Evolutionary conservation across 2,113 vertebrate genomes (phyloP), one percentile per base, ranked within the genome.

Genomic region (Fulica atra): DNA sequence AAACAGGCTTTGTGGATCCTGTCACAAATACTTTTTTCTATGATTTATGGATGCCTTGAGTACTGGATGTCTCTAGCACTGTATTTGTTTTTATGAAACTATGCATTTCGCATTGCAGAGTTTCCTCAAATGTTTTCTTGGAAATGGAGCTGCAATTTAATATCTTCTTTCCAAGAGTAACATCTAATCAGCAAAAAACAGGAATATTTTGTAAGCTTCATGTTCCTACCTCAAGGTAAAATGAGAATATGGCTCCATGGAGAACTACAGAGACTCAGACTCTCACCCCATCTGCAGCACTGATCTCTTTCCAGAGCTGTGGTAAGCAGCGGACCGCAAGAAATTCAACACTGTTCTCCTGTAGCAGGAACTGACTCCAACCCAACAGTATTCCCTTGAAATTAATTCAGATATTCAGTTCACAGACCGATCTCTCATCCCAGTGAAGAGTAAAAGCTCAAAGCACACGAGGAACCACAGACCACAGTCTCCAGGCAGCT

Each of bases 141-240:
- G 80, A 96, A 94, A 89, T 6, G 7, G 18, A 91, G 61, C 66
- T 1, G 0, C 61, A 64, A n/a, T 44, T 91, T 36, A 59, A 86
- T n/a, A 50, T 42, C 31, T n/a, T 66, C 81, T 72, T 93, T 97
- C 86, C 92, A 97, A 89, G 29, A 77, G 17, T 44, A 96, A 94
- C 59, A 93, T 92, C 92, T 65, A 44, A 79, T 81, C 79, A 93
- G 42, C 2, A 0, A 86, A 82, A 82, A 94, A 14, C 10, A 57
- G 38, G 29, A 90, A 40, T 64, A 89, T 46, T 92, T 46, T 53
- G 26, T 44, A 66, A 88, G 79, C 42, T 59, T 79, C 51, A 7
- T 57, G 50, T 91, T 92, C 80, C 77, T 79, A 16, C 61, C 44
- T 81, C 68, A 86, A 81, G 35, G 76, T 84, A 89, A 92, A 74